Conservation (phyloP, 2,797 vertebrate genomes). For the Diplodus sargus region DNA sequence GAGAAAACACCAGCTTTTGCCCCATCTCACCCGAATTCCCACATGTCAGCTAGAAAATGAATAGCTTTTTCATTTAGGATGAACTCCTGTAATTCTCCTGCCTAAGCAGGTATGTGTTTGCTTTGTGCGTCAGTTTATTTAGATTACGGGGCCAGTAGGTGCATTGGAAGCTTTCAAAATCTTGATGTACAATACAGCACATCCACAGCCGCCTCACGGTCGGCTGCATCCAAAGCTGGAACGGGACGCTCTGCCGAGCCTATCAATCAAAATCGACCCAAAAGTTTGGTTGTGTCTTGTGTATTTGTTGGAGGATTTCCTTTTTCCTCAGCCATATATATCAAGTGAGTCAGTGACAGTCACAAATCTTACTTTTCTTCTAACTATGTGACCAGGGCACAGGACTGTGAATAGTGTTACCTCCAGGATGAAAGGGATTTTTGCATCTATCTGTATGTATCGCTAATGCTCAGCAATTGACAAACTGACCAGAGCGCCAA, state of each 20-base stretch:
- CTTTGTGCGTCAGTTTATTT: constrained; percentile 36
- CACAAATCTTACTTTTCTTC: constrained; percentile 6
- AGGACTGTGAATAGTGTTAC: too few relatives aligned
- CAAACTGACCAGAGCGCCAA: too few relatives aligned
- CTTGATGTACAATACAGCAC: constrained; percentile 18
- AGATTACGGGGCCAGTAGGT: constrained; percentile 13
- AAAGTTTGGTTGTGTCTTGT: constrained; percentile 15
- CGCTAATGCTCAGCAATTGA: too few relatives aligned
- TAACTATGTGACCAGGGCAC: neutral
- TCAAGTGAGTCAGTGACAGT: constrained; percentile 23
- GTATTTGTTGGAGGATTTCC: constrained; percentile 33
- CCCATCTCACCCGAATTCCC: constrained; percentile 8
- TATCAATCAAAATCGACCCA: constrained; percentile 30
- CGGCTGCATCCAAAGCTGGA: constrained; percentile 28
- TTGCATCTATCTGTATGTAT: too few relatives aligned
- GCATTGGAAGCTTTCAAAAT: constrained; percentile 26
- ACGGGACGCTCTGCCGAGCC: constrained; percentile 23
- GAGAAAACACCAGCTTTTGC: constrained; percentile 18
- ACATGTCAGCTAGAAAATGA: constrained; percentile 13
- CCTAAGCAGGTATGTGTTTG: constrained; percentile 35
- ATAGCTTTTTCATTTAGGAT: constrained; percentile 25
- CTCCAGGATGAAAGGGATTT: too few relatives aligned
- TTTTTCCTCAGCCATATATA: neutral
- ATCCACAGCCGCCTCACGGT: constrained; percentile 20
- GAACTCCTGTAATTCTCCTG: constrained; percentile 10